Evolutionary conservation across 2,797 vertebrate genomes (phyloP), one percentile per base, ranked within the genome.

Genomic region (Myiothlypis chrysogaster): DNA sequence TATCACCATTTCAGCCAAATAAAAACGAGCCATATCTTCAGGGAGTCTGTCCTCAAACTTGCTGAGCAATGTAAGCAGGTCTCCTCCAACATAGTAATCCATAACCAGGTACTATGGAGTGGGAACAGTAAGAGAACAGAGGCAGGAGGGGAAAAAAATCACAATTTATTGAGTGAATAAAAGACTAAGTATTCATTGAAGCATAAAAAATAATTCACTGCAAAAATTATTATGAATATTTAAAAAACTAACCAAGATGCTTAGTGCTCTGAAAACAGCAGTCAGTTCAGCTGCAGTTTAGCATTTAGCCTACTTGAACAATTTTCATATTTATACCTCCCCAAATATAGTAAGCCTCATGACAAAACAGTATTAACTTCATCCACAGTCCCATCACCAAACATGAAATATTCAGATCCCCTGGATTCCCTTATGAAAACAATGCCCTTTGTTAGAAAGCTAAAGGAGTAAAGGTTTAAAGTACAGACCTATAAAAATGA

Each of bases 31-130:
- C 99, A 99, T 99, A 55, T 99, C 99, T 96, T 99, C 99, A 8
- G 99, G 99, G 56, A 99, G 97, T 70, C 99, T 98, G 94, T 99
- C 99, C 96, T 99, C 99, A 97, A 99, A 99, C 97, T 99, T 99
- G 97, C 99, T 99, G 92, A 99, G 99, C 95, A 99, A 97, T 5
- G 99, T 99, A 94, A 99, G 98, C 92, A 99, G 98, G 96, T 99
- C 99, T 50, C 99, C 99, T 63, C 99, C 99, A 95, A 99, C 99
- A 30, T 99, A 99, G 97, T 99, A 99, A 98, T 99, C 99, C 99
- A 99, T 99, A 97, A 99, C 99, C 97, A 99, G 98, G 97, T 99
- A 99, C 99, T 99, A 27, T 2, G 18, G 55, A 72, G 52, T 6
- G 14, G 21, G 9, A 87, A 89, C 2, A 6, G 20, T 3, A 71